Base-by-base conservation (phyloP, 2,888 invertebrate species). In the Dolichopus griseipennis region DNA sequence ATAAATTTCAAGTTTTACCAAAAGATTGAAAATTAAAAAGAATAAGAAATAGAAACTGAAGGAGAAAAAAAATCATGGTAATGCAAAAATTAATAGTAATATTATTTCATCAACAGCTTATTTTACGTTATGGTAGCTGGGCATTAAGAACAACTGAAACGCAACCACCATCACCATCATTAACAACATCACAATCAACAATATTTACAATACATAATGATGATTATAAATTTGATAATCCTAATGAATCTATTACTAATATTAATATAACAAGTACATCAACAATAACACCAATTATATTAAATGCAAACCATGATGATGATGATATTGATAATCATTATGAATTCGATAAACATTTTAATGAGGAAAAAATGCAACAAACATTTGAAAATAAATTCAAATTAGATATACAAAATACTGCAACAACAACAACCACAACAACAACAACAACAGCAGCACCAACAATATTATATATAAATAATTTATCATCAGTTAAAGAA, bases 41-140 rank as follows among this genome's bases (percentile, higher is more conserved):
- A 62, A 9, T 22, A 22, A 62, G 20, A 61, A 61, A 20, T 8
- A n/a, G 18, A 22, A 22, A 62, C 22, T 22, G 15, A 62, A 62
- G 7, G 22, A 10, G 22, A 15, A 22, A 22, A 27, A 21, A 62
- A 62, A 7, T 62, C 75, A 78, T 77, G 77, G 75, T 76, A 70
- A 71, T 75, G 72, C 71, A 72, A 70, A 73, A 73, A 73, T 73
- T 76, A 72, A 68, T 72, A 68, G 69, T 78, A 73, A 74, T 77
- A 74, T 74, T 73, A 61, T 70, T 76, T 72, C 73, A 77, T 70
- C 72, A 74, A 73, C 73, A 73, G 72, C 70, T 74, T 70, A 74
- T 78, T 71, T 72, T 77, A 72, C 75, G 78, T 76, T 76, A 78
- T 73, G 79, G 74, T 74, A 72, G 72, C 69, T 78, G 78, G 77